Evolutionary conservation across 2,888 invertebrate genomes (phyloP).

Genomic region (Tetranychus truncatus): DNA sequence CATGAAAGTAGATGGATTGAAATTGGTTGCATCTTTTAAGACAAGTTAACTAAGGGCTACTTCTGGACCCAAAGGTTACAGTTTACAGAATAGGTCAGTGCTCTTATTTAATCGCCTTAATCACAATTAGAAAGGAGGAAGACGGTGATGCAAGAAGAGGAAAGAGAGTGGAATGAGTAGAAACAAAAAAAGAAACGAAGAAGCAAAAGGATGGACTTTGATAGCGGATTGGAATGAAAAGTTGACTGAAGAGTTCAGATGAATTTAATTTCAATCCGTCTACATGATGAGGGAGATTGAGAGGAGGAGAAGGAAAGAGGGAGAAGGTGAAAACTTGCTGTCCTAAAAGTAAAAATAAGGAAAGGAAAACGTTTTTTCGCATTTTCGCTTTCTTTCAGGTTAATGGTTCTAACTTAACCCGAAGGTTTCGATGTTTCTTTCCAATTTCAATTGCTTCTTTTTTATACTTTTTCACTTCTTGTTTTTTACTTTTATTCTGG

Average conservation of each 20-base stretch:
- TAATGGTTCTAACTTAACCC: not conserved
- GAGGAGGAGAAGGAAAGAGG: not conserved
- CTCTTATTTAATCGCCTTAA: no score
- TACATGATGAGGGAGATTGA: constrained; percentile 5
- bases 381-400: not conserved
- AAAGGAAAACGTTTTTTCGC: not conserved
- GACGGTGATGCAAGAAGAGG: not conserved
- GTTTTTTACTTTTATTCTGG: no score
- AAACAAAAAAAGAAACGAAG: not conserved
- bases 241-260: not conserved
- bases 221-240: not conserved
- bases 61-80: not conserved
- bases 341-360: not conserved
- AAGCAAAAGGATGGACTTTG: not conserved
- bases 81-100: not conserved
- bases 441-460: no score
- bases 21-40: no score
- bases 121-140: not conserved
- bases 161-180: not conserved
- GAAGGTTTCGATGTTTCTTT: not conserved
- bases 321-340: not conserved
- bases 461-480: no score
- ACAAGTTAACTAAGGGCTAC: no score
- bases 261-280: not conserved
- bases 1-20: no score